Conservation (phyloP, 2,797 vertebrate genomes). For the Peromyscus eremicus region DNA sequence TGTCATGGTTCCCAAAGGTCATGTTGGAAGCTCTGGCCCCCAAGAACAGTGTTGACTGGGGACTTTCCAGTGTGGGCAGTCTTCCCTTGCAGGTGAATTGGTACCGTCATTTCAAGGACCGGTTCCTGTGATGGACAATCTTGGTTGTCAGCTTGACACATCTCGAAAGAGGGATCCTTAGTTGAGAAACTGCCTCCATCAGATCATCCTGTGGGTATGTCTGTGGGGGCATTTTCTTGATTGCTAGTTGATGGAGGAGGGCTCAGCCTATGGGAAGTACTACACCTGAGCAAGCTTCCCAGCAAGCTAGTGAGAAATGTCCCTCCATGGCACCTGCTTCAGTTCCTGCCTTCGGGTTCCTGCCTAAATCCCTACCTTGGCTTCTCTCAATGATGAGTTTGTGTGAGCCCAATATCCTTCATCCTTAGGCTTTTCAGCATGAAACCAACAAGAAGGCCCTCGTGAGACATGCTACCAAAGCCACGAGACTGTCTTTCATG, state of each 20-base stretch:
- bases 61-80: not conserved
- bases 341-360: not conserved
- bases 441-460: not conserved
- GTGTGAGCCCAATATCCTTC: not conserved
- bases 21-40: not conserved
- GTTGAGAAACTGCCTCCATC: not conserved
- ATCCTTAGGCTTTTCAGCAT: not conserved
- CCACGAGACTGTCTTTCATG: not conserved
- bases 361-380: not conserved
- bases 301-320: not conserved
- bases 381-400: not conserved
- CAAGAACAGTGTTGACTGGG: not conserved
- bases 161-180: not conserved
- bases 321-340: not conserved
- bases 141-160: not conserved
- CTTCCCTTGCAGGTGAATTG: no score
- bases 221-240: not conserved
- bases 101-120: not conserved
- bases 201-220: not conserved
- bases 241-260: not conserved
- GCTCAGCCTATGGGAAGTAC: not conserved
- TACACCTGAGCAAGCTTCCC: not conserved
- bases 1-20: not conserved
- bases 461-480: not conserved
- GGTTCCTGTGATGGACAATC: not conserved